Conservation (phyloP, 2,113 vertebrate species). For the Prietella phreatophila region DNA sequence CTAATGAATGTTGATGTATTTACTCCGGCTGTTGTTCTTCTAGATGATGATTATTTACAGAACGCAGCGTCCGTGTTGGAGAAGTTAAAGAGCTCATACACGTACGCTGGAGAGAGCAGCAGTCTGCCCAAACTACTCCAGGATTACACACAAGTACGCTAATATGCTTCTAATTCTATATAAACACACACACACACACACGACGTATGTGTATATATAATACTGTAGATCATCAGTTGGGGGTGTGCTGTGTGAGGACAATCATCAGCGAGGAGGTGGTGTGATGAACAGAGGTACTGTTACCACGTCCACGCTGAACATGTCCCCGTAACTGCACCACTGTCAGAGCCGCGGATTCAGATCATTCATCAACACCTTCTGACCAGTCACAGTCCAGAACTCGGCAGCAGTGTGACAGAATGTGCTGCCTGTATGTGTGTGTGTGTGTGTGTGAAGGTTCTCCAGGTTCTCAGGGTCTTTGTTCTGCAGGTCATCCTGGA, state of each 20-base stretch:
- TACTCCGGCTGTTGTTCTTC: slow-evolving; percentile 50
- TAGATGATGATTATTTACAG: slow-evolving; percentile 88
- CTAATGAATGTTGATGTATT: background rate
- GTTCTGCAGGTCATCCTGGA: slow-evolving; percentile 83
- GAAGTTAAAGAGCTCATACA: slow-evolving; percentile 79
- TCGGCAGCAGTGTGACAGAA: background rate
- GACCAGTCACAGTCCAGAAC: background rate
- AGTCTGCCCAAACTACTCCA: slow-evolving; percentile 79
- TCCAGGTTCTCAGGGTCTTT: slow-evolving; percentile 30
- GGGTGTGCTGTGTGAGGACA: background rate
- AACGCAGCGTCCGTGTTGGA: slow-evolving; percentile 84
- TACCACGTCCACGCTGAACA: too few species aligned
- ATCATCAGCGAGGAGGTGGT: background rate
- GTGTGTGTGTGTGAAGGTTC: background rate
- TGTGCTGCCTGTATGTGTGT: background rate
- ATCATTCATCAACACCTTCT: background rate
- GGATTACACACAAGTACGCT: slow-evolving; percentile 90
- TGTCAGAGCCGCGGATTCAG: background rate
- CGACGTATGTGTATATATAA: too few species aligned
- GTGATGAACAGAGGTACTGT: background rate
- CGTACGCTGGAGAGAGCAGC: slow-evolving; percentile 77
- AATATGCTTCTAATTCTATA: background rate
- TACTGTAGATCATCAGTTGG: background rate
- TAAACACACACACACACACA: background rate
- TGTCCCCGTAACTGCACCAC: too few species aligned